phyloP scores from a whole-genome alignment of 92 coral and sea anemone genomes.

The Porites lobata region DNA sequence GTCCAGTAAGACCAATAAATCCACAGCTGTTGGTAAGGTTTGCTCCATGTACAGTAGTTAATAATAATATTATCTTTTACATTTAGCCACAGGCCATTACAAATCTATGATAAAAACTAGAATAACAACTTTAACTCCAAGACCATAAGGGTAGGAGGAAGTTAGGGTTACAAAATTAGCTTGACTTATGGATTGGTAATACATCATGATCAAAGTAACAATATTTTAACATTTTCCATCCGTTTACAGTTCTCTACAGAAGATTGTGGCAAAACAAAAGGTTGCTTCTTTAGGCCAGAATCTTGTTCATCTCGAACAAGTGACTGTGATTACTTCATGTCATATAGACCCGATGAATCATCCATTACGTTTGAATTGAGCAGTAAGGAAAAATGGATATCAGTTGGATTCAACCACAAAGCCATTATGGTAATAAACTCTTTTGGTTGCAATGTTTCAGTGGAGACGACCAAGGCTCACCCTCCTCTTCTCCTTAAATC shows the following conservation, averaged over 20 bases:
- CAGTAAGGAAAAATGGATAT: slow-evolving; percentile 72
- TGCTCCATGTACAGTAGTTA: too few species aligned
- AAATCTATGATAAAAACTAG: too few species aligned
- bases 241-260: slow-evolving; percentile 27
- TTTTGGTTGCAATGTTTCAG: too few species aligned
- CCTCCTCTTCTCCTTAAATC: too few species aligned
- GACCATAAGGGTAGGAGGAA: too few species aligned
- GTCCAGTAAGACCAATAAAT: background rate
- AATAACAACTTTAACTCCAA: too few species aligned
- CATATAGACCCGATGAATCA: slow-evolving; percentile 62
- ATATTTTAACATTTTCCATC: background rate
- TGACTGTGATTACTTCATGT: slow-evolving; percentile 72
- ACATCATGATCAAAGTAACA: background rate
- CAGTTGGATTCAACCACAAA: slow-evolving; percentile 78
- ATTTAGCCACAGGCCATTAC: background rate
- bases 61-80: too few species aligned
- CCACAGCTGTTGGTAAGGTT: slow-evolving; percentile 1
- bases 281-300: slow-evolving; percentile 63
- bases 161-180: background rate
- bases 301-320: slow-evolving; percentile 51
- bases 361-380: slow-evolving; percentile 71
- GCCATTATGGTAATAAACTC: slow-evolving; percentile 59
- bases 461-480: too few species aligned
- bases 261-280: slow-evolving; percentile 49
- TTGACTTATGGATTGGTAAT: background rate